Conservation (phyloP, 2,797 vertebrate genomes). For the Fistularia tabacaria region DNA sequence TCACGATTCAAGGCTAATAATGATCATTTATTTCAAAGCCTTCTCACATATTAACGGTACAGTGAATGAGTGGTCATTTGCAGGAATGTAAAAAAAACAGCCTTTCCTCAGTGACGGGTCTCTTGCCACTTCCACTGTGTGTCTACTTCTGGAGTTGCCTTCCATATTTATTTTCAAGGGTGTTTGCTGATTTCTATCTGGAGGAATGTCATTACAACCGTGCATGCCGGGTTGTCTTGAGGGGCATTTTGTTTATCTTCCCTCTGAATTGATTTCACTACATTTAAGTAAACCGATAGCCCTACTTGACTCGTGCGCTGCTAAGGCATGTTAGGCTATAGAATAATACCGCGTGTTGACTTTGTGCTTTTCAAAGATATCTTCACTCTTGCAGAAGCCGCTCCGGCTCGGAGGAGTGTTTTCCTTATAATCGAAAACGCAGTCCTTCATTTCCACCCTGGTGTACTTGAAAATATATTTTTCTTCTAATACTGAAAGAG, state of each 20-base stretch:
- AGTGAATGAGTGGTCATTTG: too few relatives aligned
- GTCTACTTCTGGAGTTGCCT: constrained; percentile 25
- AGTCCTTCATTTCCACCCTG: constrained; percentile 31
- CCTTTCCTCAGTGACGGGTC: too few relatives aligned
- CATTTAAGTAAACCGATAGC: constrained; percentile 28
- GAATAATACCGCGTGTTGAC: not conserved
- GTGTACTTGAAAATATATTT: constrained; percentile 47
- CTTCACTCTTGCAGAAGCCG: constrained; percentile 8
- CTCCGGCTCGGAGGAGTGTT: constrained; percentile 37
- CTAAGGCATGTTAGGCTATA: not conserved
- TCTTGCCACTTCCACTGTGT: constrained; percentile 3
- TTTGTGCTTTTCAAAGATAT: too few relatives aligned
- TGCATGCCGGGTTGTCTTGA: constrained; percentile 31
- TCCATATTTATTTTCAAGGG: constrained; percentile 39
- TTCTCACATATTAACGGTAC: too few relatives aligned
- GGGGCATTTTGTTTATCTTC: constrained; percentile 52
- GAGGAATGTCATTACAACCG: constrained; percentile 55
- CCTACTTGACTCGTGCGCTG: constrained; percentile 37
- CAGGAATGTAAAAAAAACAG: too few relatives aligned
- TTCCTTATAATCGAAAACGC: constrained; percentile 23
- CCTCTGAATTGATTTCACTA: constrained; percentile 46
- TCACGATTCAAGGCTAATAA: too few relatives aligned
- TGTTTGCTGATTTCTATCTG: constrained; percentile 63
- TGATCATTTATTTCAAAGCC: too few relatives aligned
- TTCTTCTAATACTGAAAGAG: constrained; percentile 50